Conservation (phyloP, 2,888 invertebrate species). For the Drosophila mimica region DNA sequence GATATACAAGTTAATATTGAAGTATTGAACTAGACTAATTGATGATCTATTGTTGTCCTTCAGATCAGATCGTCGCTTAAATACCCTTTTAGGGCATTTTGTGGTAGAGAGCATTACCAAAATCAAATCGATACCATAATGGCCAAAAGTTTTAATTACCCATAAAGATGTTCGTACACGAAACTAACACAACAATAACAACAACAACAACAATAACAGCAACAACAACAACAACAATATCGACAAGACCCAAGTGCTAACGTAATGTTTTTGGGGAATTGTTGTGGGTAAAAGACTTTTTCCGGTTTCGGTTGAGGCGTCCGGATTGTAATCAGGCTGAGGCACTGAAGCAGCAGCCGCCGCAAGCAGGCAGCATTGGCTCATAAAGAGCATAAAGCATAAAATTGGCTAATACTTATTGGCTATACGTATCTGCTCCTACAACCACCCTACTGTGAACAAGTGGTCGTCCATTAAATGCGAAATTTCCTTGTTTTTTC, state of each 20-base stretch:
- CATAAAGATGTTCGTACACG: slow-evolving; percentile 81
- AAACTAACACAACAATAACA: slow-evolving; percentile 52
- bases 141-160: slow-evolving; percentile 83
- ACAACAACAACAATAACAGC: slow-evolving; percentile 17
- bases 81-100: no score
- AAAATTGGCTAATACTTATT: slow-evolving; percentile 74
- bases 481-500: slow-evolving; percentile 12
- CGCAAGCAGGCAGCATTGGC: slow-evolving; percentile 34
- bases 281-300: slow-evolving; percentile 50
- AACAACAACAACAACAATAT: slow-evolving; percentile 23
- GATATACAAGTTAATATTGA: no score
- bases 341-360: slow-evolving; percentile 34
- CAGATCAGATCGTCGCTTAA: background rate
- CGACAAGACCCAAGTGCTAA: slow-evolving; percentile 27
- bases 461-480: slow-evolving; percentile 37
- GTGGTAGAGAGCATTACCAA: slow-evolving; percentile 3
- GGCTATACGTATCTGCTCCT: slow-evolving; percentile 10
- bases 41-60: background rate
- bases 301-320: slow-evolving; percentile 49
- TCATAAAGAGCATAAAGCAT: slow-evolving; percentile 79
- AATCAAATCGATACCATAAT: slow-evolving; percentile 70
- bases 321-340: slow-evolving; percentile 50
- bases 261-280: slow-evolving; percentile 47
- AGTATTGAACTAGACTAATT: background rate
- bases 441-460: slow-evolving; percentile 12